These are phyloP conservation scores for Marmota monax DNA, from an alignment of 2,113 vertebrate species.

Conservation along the genomic window DNA sequence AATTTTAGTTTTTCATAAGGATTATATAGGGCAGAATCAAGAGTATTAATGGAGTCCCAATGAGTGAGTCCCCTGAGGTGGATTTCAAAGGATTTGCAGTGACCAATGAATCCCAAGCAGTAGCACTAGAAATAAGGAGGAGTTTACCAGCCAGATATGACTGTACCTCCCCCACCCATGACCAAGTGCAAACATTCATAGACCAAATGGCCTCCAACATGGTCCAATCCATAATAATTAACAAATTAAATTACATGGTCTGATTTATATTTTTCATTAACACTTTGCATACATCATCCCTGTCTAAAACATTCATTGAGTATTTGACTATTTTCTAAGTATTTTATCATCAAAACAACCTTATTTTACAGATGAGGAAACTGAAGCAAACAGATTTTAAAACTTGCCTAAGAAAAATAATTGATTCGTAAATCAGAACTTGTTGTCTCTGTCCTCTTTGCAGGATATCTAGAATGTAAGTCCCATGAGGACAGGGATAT, in stretches of 20 bases:
- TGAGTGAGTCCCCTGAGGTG: not conserved
- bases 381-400: not conserved
- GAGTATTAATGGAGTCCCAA: not conserved
- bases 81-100: not conserved
- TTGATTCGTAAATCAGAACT: not conserved
- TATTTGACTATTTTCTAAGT: not conserved
- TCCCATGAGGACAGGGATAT: not conserved
- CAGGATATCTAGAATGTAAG: not conserved
- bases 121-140: not conserved
- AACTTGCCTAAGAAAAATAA: not conserved
- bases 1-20: slow-evolving; percentile 21
- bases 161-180: not conserved
- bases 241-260: not conserved
- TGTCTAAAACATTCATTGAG: not conserved
- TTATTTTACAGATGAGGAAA: not conserved
- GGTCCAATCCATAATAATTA: not conserved
- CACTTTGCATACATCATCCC: not conserved
- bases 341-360: not conserved
- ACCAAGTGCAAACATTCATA: not conserved
- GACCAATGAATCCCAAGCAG: not conserved
- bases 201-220: not conserved
- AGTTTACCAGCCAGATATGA: not conserved
- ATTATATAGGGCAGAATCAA: not conserved
- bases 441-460: not conserved
- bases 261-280: not conserved